Conservation (phyloP, 2,113 vertebrate genomes). For the Engystomops pustulosus region DNA sequence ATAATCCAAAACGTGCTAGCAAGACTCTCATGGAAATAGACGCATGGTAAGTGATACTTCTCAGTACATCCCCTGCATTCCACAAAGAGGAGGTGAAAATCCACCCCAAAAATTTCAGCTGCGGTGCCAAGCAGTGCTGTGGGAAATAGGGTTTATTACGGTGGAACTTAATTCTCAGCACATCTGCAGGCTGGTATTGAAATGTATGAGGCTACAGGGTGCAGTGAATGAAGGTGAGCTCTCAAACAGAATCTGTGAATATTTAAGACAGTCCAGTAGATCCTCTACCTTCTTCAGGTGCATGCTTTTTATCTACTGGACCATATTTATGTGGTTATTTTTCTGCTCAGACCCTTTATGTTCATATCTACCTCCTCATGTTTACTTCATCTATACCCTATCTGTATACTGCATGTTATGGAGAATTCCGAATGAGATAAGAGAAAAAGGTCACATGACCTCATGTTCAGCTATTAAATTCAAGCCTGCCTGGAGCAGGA, state of each 20-base stretch:
- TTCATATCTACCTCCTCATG: neutral
- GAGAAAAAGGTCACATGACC: neutral
- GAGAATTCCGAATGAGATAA: constrained; percentile 19
- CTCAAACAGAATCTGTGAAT: constrained; percentile 17
- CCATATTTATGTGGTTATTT: constrained; percentile 9
- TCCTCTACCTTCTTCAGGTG: neutral
- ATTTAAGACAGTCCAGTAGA: constrained; percentile 11
- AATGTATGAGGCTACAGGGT: constrained; percentile 21
- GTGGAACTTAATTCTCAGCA: constrained; percentile 24
- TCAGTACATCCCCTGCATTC: constrained; percentile 69
- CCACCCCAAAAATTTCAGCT: constrained; percentile 64
- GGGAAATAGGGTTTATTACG: constrained; percentile 52
- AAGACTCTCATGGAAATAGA: constrained; percentile 73
- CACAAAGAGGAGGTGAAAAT: constrained; percentile 72
- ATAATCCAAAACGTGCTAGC: constrained; percentile 70
- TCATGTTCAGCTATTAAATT: constrained; percentile 23
- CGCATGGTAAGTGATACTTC: constrained; percentile 73
- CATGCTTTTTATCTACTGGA: neutral
- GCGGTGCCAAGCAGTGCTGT: constrained; percentile 50
- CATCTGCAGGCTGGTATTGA: constrained; percentile 43
- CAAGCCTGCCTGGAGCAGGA: neutral
- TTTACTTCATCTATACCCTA: neutral
- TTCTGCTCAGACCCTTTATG: neutral
- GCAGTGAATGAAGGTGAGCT: neutral
- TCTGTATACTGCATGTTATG: neutral